Evolutionary conservation across 2,888 invertebrate species (phyloP), one percentile per base, ranked within the genome.

Genomic region (Brachylomia viminalis): DNA sequence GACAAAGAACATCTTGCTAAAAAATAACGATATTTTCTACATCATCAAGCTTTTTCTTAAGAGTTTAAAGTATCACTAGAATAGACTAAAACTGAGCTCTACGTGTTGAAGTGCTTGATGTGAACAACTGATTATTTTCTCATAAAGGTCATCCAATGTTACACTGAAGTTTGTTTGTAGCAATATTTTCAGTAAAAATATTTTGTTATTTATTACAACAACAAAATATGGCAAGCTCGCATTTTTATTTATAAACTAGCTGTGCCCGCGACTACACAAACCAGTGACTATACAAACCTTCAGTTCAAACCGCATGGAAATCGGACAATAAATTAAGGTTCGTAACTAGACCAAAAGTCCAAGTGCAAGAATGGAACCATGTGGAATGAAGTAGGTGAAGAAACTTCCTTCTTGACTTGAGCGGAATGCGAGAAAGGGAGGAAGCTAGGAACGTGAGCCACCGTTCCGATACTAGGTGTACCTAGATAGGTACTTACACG

Each of bases 81-180:
- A 77, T 68, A 69, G 58, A 64, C 54, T 42, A 30, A 59, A 68
- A 59, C 23, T 7, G 15, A 45, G 38, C 52, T 33, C n/a, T 65
- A 78, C 79, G 79, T 81, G 80, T 68, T 84, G 10, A 62, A 83
- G 81, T 69, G 79, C 10, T 72, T 78, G 83, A 81, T 81, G 64
- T n/a, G 27, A 64, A 47, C 49, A 65, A 7, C 49, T 38, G 80
- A 81, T 80, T 47, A 65, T 72, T 62, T 42, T 71, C 27, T 17
- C 30, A 11, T 54, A 72, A 56, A 80, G 47, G 64, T 83, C 62
- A 68, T n/a, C 33, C 49, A 58, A 45, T 52, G 30, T 42, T 17
- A 49, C 30, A 45, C 56, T 49, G 42, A 47, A 61, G 30, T 45
- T 23, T 17, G 7, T 47, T 59, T 59, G 2, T 7, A 27, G 10